Evolutionary conservation across 2,888 invertebrate genomes (phyloP).

Genomic region (Ophion costatus): DNA sequence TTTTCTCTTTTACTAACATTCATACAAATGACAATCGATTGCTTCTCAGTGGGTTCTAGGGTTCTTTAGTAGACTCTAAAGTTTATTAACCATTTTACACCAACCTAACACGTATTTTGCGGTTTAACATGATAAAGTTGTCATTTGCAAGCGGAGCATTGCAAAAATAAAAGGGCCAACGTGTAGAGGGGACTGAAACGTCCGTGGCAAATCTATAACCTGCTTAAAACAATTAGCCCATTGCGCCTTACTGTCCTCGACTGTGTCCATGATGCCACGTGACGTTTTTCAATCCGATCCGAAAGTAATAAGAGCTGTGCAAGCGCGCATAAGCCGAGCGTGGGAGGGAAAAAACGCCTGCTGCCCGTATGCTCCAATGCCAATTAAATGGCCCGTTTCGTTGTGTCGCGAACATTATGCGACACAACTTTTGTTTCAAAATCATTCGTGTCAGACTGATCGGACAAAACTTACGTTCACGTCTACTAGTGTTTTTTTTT

Average conservation of each 20-base stretch:
- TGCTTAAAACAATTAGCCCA: neutral
- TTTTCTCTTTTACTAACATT: neutral
- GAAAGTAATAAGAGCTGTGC: neutral
- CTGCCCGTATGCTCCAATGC: constrained; percentile 13
- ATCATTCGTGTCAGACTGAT: neutral
- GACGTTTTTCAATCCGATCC: neutral
- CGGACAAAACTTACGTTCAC: neutral
- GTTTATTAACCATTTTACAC: too few relatives aligned
- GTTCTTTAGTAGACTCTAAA: too few relatives aligned
- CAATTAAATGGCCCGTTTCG: constrained; percentile 46
- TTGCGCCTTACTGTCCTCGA: neutral
- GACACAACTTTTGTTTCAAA: neutral
- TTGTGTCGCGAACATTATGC: too few relatives aligned
- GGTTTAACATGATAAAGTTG: neutral
- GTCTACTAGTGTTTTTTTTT: neutral
- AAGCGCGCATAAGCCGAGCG: neutral
- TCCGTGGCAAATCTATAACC: neutral
- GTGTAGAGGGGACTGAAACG: neutral
- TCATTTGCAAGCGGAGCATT: neutral
- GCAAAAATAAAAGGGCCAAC: neutral
- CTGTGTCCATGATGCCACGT: neutral
- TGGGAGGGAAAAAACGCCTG: constrained; percentile 3
- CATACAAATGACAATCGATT: too few relatives aligned
- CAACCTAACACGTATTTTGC: too few relatives aligned
- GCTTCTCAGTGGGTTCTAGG: too few relatives aligned